Percentiles rank a stretch among this genome's conserved stretches.
phyloP scores from a whole-genome alignment of 2,888 invertebrate genomes.

The Aphodius granarius region DNA sequence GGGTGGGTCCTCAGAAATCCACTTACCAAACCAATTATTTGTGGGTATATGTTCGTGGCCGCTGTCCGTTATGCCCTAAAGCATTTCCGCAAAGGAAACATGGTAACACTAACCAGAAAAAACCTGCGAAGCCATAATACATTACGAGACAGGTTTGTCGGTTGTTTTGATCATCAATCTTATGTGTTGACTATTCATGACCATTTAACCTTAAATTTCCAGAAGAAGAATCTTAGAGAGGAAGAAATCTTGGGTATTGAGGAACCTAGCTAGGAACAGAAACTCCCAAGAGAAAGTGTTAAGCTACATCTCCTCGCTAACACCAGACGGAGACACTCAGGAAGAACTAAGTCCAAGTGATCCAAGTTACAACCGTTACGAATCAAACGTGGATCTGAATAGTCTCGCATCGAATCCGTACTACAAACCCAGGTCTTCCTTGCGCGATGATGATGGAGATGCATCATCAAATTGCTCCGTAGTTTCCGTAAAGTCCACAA shows the following conservation, averaged over 20 bases:
- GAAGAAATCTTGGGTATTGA: slow-evolving; percentile 16
- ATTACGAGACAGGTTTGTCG: slow-evolving; percentile 18
- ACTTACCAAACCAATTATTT: slow-evolving; percentile 18
- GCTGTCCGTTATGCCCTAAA: slow-evolving; percentile 19
- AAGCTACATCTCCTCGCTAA: slow-evolving; percentile 1
- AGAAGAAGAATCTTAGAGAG: slow-evolving; percentile 4
- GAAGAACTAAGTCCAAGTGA: no score
- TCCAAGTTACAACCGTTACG: not conserved
- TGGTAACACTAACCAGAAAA: slow-evolving; percentile 18
- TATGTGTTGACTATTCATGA: not conserved
- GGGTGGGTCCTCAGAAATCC: slow-evolving; percentile 12
- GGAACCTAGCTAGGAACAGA: slow-evolving; percentile 10
- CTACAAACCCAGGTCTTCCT: not conserved
- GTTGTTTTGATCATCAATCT: slow-evolving; percentile 10
- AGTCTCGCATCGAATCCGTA: slow-evolving; percentile 6
- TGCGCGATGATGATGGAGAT: not conserved
- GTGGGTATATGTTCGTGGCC: slow-evolving; percentile 20
- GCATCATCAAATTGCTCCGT: not conserved
- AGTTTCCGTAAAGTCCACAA: not conserved
- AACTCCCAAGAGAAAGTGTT: slow-evolving; percentile 18
- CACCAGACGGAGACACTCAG: not conserved
- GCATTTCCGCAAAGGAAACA: slow-evolving; percentile 22
- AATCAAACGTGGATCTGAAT: not conserved
- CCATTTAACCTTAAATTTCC: slow-evolving; percentile 1
- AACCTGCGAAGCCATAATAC: slow-evolving; percentile 15